These are phyloP conservation scores for Halictus rubicundus DNA, from an alignment of 1,140 invertebrate genomes.

Conservation along the genomic window DNA sequence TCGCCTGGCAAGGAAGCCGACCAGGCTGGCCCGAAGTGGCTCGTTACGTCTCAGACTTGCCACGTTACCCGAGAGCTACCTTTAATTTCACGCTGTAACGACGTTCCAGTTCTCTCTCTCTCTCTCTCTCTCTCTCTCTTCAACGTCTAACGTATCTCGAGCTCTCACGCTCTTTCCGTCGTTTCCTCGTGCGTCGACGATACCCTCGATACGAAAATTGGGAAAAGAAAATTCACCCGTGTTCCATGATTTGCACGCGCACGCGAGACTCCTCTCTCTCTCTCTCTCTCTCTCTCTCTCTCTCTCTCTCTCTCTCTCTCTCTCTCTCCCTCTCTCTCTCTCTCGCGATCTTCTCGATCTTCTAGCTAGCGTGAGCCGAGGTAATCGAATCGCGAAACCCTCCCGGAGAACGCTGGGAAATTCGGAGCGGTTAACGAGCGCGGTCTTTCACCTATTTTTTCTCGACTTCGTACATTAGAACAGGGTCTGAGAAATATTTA, in stretches of 20 bases:
- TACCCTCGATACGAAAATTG: conserved; percentile 9
- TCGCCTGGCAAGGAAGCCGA: conserved; percentile 9
- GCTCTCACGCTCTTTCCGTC: neutral
- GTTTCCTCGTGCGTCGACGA: neutral
- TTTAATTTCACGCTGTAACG: conserved; percentile 59
- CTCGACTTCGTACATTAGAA: too few relatives aligned
- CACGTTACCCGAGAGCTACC: conserved; percentile 28
- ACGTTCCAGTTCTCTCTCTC: conserved; percentile 26
- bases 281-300: neutral
- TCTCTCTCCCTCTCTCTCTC: neutral
- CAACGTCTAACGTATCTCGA: too few relatives aligned
- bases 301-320: neutral
- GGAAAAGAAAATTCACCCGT: neutral
- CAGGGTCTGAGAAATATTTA: too few relatives aligned
- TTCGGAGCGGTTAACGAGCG: conserved; percentile 6
- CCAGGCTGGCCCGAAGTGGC: conserved; percentile 40
- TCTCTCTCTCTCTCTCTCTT: neutral
- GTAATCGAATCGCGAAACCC: neutral
- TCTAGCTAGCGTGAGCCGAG: neutral
- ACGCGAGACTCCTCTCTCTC: neutral
- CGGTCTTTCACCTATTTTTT: neutral
- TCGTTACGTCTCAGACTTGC: conserved; percentile 51
- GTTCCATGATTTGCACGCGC: neutral
- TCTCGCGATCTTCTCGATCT: neutral
- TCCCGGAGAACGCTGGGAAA: neutral